Evolutionary conservation across 30 jellyfish, hydroid and myxozoan genomes (phyloP), one percentile per base, ranked within the genome.

Genomic region (Mastigias papua): DNA sequence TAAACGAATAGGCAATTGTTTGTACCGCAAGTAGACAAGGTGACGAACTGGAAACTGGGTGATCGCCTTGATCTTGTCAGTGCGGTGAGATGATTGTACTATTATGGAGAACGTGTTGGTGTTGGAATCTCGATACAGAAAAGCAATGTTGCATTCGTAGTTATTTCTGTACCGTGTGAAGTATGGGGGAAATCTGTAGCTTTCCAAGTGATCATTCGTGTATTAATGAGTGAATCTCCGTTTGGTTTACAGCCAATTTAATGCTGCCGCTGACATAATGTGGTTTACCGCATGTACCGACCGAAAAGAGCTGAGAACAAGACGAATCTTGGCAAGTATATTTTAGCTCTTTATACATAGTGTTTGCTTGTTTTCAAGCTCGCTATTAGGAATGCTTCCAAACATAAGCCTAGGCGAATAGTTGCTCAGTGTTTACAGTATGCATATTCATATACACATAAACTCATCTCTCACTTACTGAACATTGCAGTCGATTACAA

Each of bases 11-110:
- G 83, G 83, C 83, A 33, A 72, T 72, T 72, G 83, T 72, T 72
- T 72, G 83, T 72, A 72, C 83, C 83, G 63, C 83, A 72, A 72
- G 83, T 72, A 72, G 83, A 72, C 83, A 72, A 72, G 83, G 83
- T 72, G 83, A 72, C 65, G 67, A 69, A 3, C 34, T 33, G n/a
- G 69, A 72, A 72, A 3, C 22, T 22, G 35, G 74, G 26, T 8
- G 22, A 63, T 63, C 48, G 46, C 3, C 37, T 25, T 63, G 74
- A 63, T 1, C 20, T 4, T n/a, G 7, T 19, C 6, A 63, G 23
- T 63, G 74, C 74, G 10, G 42, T 27, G 42, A 63, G 42, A 63
- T n/a, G 42, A 20, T 7, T 1, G 35, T 5, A 5, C 23, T 25
- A 27, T 63, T 63, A 9, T 63, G 6, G 10, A 63, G 9, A 63